Percentiles rank a stretch among this genome's conserved stretches.
These are phyloP conservation scores for Patella depressa DNA, from an alignment of 2,888 invertebrate genomes.

Conservation along the genomic window DNA sequence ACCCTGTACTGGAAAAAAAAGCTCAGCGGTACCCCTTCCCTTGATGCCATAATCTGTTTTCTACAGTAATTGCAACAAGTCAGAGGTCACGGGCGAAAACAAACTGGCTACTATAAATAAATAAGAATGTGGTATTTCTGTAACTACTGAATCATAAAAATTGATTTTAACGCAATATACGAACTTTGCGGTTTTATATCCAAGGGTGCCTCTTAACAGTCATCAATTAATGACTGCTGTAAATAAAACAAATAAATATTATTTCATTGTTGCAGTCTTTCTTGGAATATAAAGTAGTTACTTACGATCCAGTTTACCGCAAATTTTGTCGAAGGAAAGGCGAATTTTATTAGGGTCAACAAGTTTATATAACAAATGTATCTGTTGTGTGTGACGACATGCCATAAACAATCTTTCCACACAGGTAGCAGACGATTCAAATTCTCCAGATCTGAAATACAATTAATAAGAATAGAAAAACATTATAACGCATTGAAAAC, in stretches of 20 bases:
- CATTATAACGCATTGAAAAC: neutral
- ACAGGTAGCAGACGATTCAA: neutral
- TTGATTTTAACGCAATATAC: no score
- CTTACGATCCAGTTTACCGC: conserved; percentile 1
- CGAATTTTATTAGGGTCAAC: conserved; percentile 2
- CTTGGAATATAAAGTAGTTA: neutral
- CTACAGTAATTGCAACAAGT: neutral
- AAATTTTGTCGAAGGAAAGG: conserved; percentile 1
- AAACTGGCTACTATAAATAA: neutral
- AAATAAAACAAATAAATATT: no score
- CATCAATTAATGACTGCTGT: no score
- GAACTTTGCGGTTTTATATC: no score
- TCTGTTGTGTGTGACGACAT: neutral
- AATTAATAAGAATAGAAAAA: neutral
- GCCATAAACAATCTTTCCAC: neutral
- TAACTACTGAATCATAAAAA: no score
- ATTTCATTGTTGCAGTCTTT: no score
- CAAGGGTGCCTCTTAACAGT: no score
- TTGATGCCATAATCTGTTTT: neutral
- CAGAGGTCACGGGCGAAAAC: neutral
- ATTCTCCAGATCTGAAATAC: neutral
- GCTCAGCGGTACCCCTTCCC: neutral
- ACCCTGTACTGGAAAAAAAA: no score
- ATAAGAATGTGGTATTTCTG: no score
- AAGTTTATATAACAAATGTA: neutral